These are phyloP conservation scores for Lytechinus pictus DNA, from an alignment of 35 echinoderm and acorn worm species.

Conservation along the genomic window DNA sequence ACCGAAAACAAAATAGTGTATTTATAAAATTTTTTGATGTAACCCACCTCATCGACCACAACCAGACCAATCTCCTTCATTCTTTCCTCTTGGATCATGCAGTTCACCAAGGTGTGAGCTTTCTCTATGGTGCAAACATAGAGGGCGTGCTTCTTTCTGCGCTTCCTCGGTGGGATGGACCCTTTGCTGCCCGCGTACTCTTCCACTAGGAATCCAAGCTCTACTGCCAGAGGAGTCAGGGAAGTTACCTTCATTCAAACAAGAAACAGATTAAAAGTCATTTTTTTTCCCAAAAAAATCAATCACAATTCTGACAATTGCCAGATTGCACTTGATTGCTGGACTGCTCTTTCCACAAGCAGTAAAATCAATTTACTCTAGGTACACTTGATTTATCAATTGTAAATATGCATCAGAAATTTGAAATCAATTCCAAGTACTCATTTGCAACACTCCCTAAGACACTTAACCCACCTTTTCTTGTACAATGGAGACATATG, in stretches of 20 bases:
- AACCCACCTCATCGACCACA: constrained; percentile 83
- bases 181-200: constrained; percentile 96
- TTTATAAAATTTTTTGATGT: too few species aligned
- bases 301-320: too few species aligned
- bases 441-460: not conserved
- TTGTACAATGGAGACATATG: constrained; percentile 88
- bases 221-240: constrained; percentile 77
- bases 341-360: too few species aligned
- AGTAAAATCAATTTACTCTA: too few species aligned
- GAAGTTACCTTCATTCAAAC: constrained; percentile 60
- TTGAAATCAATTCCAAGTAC: not conserved
- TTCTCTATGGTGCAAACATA: constrained; percentile 92
- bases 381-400: too few species aligned
- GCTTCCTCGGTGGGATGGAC: constrained; percentile 76
- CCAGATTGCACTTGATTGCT: too few species aligned
- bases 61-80: constrained; percentile 76
- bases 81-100: constrained; percentile 82
- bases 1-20: too few species aligned
- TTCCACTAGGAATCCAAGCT: constrained; percentile 91
- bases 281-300: too few species aligned
- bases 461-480: constrained; percentile 74
- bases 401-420: too few species aligned
- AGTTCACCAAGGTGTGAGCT: constrained; percentile 89
- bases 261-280: not conserved
- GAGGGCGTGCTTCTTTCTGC: constrained; percentile 84